Evolutionary conservation across 2,797 vertebrate genomes (phyloP).

Genomic region (Microctenopoma steveboyesi): DNA sequence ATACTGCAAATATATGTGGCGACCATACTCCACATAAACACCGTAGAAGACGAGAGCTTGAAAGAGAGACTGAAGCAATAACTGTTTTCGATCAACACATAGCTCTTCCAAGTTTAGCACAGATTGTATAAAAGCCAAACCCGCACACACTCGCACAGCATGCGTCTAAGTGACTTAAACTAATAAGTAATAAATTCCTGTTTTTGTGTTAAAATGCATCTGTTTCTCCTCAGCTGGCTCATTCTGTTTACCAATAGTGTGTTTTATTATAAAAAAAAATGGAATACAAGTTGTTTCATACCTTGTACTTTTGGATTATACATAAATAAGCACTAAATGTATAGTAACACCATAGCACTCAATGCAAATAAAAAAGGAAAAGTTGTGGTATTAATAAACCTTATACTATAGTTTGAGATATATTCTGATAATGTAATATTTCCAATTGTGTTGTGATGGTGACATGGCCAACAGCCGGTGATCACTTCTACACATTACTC

Average conservation of each 20-base stretch:
- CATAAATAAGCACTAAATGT: too few relatives aligned
- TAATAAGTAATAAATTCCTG: slow-evolving; percentile 61
- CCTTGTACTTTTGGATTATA: too few relatives aligned
- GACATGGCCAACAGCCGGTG: background rate
- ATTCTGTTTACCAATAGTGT: background rate
- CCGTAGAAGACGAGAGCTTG: slow-evolving; percentile 27
- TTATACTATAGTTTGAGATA: too few relatives aligned
- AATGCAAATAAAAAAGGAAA: too few relatives aligned
- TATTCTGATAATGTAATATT: too few relatives aligned
- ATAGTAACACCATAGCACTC: too few relatives aligned
- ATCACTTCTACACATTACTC: background rate
- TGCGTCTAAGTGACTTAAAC: slow-evolving; percentile 28
- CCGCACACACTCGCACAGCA: slow-evolving; percentile 11
- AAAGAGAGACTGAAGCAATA: slow-evolving; percentile 13
- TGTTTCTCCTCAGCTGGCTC: slow-evolving; percentile 7
- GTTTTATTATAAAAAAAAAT: background rate
- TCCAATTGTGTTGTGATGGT: too few relatives aligned
- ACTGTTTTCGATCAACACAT: slow-evolving; percentile 48
- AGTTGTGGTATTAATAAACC: too few relatives aligned
- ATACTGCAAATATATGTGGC: slow-evolving; percentile 20
- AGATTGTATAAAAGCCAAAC: slow-evolving; percentile 20
- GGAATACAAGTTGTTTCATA: background rate
- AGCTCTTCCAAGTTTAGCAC: slow-evolving; percentile 32
- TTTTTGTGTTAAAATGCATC: slow-evolving; percentile 27
- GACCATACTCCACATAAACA: slow-evolving; percentile 48